Base-by-base conservation (phyloP, 2,113 vertebrate species). In the Cranoglanis bouderius region DNA sequence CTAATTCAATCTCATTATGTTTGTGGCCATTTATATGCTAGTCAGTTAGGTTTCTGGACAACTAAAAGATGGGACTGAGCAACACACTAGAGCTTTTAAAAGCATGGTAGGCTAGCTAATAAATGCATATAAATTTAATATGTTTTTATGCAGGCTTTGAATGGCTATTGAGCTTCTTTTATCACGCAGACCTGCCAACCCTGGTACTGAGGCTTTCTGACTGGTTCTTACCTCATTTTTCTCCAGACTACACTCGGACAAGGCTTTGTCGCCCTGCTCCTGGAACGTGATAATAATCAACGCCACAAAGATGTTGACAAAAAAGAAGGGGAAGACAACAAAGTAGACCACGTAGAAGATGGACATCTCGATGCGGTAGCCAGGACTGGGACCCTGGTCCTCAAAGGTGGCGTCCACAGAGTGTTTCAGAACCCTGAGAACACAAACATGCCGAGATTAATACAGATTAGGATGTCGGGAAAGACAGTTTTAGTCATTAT, bases 301-400 rank as follows among this genome's bases (percentile, higher is more conserved):
- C 75, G 98, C 98, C 87, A 99, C 98, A 9, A 99, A 99, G 94
- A 99, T 99, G 95, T 99, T 99, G 93, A 99, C 98, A 57, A 99
- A 99, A 96, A 99, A 99, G 94, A 99, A 99, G 88, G 98, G 98
- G 93, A 99, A 99, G 91, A 99, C 98, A 80, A 99, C 97, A 90
- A 99, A 99, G 94, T 99, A 99, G 90, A 99, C 98, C 89, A 99
- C 98, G 0, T 99, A 99, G 95, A 99, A 99, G 93, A 99, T 98
- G 90, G 98, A 97, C 94, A 99, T 97, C 93, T 99, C 98, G 95
- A 99, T 99, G 89, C 98, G 93, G 93, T 96, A 99, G 70, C 98
- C 97, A 2, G 98, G 98, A 93, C 96, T 99, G 21, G 98, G 98
- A 65, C 98, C 98, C 92, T 97, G 95, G 55, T 99, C 97, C 93